Evolutionary conservation across 2,888 invertebrate species (phyloP), one percentile per base, ranked within the genome.

Genomic region (Mechanitis mazaeus): DNA sequence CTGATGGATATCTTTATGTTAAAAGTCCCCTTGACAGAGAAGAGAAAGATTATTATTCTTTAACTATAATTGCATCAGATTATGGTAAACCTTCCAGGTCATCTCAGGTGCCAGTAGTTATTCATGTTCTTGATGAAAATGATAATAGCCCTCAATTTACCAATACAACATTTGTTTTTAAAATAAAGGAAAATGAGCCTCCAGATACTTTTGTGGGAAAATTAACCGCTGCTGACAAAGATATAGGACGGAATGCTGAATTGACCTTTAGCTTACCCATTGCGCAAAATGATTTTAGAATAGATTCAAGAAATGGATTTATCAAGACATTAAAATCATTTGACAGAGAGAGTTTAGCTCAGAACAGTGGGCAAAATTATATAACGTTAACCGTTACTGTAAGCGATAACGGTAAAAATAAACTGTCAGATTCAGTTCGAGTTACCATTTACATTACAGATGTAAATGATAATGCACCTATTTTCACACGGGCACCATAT

Each of bases 91-190:
- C 94, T 46, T 91, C 93, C 53, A 93, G 94, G 76, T 95, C 94
- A 58, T 97, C 98, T 0, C 92, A 95, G 56, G 97, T 97, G 2
- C 96, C 97, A 6, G 95, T 98, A 2, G 96, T 97, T 28, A 95
- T 98, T 66, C 97, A 97, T 77, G 94, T 98, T 33, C 94, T 97
- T 66, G 99, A 98, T 85, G 97, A 98, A 86, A 99, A 99, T 83
- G 98, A 99, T 85, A 97, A 98, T 81, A 93, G 95, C 42, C 99
- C 99, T 0, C 93, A 95, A 78, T 99, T 99, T 84, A 94, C 94
- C 2, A 97, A 98, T 73, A 93, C 94, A 42, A 96, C 96, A 20
- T 99, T 98, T 83, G 94, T 95, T 64, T 97, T 98, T 78, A 95
- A 94, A 80, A 93, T 98, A 28, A 93, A 94, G 59, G 97, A 97